Percentiles rank a stretch among this genome's conserved stretches.
Evolutionary conservation across 2,888 invertebrate species (phyloP).

Genomic region (Drosophila subquinaria): DNA sequence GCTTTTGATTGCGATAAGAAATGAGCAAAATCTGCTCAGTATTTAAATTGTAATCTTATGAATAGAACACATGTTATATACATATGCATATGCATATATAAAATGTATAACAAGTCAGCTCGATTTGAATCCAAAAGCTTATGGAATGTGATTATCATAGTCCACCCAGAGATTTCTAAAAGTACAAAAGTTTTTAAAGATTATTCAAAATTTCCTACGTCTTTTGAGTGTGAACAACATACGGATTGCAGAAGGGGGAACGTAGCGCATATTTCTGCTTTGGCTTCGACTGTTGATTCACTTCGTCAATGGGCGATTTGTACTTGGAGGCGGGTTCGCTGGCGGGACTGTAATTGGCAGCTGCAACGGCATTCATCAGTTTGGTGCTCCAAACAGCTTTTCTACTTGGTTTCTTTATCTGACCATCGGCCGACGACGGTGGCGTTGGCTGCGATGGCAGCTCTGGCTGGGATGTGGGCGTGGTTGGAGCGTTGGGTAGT

Average conservation of each 20-base stretch:
- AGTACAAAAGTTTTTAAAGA: constrained; percentile 6
- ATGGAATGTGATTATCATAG: constrained; percentile 22
- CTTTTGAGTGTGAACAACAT: constrained; percentile 14
- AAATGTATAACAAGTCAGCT: background rate
- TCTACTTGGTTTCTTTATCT: background rate
- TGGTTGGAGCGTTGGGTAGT: background rate
- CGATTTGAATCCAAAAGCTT: background rate
- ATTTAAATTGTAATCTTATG: background rate
- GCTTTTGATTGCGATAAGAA: constrained; percentile 5
- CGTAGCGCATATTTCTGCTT: constrained; percentile 40
- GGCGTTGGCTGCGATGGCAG: background rate
- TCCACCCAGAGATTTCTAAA: constrained; percentile 49
- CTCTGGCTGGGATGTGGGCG: background rate
- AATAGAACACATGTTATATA: background rate
- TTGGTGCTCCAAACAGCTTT: constrained; percentile 35
- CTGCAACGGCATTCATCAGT: constrained; percentile 50
- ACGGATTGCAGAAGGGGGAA: constrained; percentile 50
- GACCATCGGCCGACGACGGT: background rate
- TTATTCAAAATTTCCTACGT: background rate
- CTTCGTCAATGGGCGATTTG: constrained; percentile 1
- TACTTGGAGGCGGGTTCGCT: constrained; percentile 45
- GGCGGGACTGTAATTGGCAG: constrained; percentile 55
- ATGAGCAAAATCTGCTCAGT: background rate
- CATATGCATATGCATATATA: background rate
- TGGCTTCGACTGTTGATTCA: background rate